These are phyloP conservation scores for Trachelus iudaicus DNA, from an alignment of 2,888 invertebrate species.

Conservation along the genomic window DNA sequence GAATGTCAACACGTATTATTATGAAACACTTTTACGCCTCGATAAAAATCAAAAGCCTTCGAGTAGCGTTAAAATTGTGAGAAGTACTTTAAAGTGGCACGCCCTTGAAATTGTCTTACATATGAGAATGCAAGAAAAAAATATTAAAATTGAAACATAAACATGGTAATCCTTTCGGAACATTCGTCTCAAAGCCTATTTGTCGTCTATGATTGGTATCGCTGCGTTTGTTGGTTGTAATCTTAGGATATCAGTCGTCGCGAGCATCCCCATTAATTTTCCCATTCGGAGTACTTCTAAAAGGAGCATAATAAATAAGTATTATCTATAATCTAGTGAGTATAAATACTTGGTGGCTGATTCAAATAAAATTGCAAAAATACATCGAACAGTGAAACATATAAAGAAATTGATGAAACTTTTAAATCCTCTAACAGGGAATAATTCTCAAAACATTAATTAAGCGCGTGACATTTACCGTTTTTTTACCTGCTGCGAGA, in stretches of 20 bases:
- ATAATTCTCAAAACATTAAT: not conserved
- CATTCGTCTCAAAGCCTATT: conserved; percentile 8
- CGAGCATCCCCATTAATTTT: conserved; percentile 14
- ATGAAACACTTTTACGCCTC: not conserved
- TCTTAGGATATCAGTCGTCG: conserved; percentile 13
- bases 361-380: not conserved
- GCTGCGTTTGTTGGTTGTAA: conserved; percentile 2
- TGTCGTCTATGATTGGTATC: conserved; percentile 6
- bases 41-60: conserved; percentile 2
- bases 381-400: not conserved
- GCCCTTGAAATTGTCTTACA: not conserved
- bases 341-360: not conserved
- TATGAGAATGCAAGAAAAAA: not conserved
- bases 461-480: conserved; percentile 21
- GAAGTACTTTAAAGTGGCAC: not conserved
- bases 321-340: not conserved
- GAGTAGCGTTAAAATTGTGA: not conserved
- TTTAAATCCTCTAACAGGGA: not conserved
- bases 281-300: conserved; percentile 16
- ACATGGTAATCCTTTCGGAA: conserved; percentile 1
- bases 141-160: not conserved
- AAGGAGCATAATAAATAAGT: conserved; percentile 3
- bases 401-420: not conserved
- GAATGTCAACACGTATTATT: conserved; percentile 9
- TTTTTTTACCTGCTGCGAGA: conserved; percentile 55